Evolutionary conservation across 23 tunicate genomes (phyloP).

Genomic region (Halocynthia roretzi): DNA sequence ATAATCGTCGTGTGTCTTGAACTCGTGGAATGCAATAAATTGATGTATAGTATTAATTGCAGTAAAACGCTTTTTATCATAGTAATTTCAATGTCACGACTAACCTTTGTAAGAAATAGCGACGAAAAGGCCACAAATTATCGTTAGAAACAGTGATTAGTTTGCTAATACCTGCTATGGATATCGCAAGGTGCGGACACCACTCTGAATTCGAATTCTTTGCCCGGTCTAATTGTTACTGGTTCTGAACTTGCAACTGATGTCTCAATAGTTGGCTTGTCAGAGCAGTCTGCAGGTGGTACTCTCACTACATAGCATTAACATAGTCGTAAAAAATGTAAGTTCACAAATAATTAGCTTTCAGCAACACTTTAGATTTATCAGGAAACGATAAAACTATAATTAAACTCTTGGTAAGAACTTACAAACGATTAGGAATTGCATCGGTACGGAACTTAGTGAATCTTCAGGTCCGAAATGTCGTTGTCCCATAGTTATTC

Average conservation of each 20-base stretch:
- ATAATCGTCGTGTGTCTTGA: too few species aligned
- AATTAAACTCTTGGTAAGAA: neutral
- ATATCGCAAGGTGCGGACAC: conserved; percentile 13
- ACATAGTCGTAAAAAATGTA: too few species aligned
- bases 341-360: too few species aligned
- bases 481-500: conserved; percentile 30
- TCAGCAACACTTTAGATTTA: too few species aligned
- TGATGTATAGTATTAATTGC: too few species aligned
- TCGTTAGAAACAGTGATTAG: too few species aligned
- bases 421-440: conserved; percentile 32
- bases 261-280: conserved; percentile 18
- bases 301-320: conserved; percentile 1
- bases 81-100: too few species aligned
- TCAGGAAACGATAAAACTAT: too few species aligned
- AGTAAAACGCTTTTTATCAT: too few species aligned
- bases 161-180: conserved; percentile 10
- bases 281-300: conserved; percentile 15
- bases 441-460: conserved; percentile 32
- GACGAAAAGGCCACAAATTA: too few species aligned
- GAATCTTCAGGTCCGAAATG: conserved; percentile 2
- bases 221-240: conserved; percentile 12
- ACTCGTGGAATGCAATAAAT: too few species aligned
- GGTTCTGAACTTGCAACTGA: conserved; percentile 8
- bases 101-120: too few species aligned
- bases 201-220: conserved; percentile 16